Evolutionary conservation across 64 coral and sea anemone species (phyloP), one percentile per base, ranked within the genome.

Genomic region (Platygyra sinensis): DNA sequence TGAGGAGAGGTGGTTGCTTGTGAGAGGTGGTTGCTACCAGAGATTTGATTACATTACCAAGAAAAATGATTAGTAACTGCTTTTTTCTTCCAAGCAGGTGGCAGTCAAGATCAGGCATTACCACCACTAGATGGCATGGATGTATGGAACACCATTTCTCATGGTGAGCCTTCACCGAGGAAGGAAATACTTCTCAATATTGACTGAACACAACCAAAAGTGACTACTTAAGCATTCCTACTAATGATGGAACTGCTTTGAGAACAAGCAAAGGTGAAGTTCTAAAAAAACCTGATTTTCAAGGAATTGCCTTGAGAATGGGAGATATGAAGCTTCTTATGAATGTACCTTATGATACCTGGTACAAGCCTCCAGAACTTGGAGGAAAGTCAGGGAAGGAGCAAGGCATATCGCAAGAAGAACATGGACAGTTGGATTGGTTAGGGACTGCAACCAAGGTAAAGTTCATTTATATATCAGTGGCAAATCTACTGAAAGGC

Each of bases 311-410:
- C 30, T n/a, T 96, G 30, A 80, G 94, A 52, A 62, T 80, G 24
- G 90, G 94, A 20, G 81, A 96, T 81, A 93, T 92, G 94, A 96
- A 96, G 74, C 91, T 96, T 62, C 75, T 96, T 3, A 29, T 94
- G 75, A 77, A 83, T 54, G 93, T 94, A 25, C 72, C 61, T 2
- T 90, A 94, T 71, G 59, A 72, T 73, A 76, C 93, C 22, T 94
- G 93, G 93, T 87, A 62, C 16, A 90, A 78, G 15, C 93, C 93
- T 20, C 93, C 93, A 17, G 93, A 94, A 24, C 61, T 94, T 30
- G 78, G 18, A 15, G 73, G 73, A 36, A 20, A 75, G 8, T 19
- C 73, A 39, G 14, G 38, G 16, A 17, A 18, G 31, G 22, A 36
- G 38, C 31, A 75, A 18, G 31, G 14, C 18, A 62, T 30, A 55